Evolutionary conservation across 2,888 invertebrate species (phyloP).

Genomic region (Epinotia brunnichana): DNA sequence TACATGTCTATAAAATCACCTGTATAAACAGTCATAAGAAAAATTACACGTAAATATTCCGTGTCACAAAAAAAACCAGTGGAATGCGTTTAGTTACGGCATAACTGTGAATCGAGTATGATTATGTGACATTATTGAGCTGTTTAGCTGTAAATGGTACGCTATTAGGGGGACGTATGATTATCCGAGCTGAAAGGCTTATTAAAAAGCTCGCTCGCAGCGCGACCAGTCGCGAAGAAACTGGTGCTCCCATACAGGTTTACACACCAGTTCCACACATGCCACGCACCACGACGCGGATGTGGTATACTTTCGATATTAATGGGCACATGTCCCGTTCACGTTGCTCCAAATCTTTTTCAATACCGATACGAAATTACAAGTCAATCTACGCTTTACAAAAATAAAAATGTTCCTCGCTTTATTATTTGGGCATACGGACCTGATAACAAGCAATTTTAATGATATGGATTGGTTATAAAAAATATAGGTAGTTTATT

Average conservation of each 20-base stretch:
- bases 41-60: background rate
- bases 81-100: constrained; percentile 17
- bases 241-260: constrained; percentile 75
- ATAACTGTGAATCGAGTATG: constrained; percentile 30
- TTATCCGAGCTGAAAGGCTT: constrained; percentile 67
- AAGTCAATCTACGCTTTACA: constrained; percentile 9
- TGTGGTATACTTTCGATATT: constrained; percentile 79
- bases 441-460: background rate
- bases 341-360: constrained; percentile 52
- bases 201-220: constrained; percentile 70
- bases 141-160: constrained; percentile 43
- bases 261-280: constrained; percentile 68
- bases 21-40: background rate
- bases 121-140: constrained; percentile 43
- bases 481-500: background rate
- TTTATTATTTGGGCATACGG: background rate
- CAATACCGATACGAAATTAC: constrained; percentile 20
- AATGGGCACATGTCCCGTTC: constrained; percentile 73
- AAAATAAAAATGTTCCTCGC: background rate
- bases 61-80: background rate
- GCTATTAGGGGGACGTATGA: constrained; percentile 50
- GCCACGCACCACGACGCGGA: constrained; percentile 70
- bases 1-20: background rate
- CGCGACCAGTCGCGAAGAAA: constrained; percentile 72
- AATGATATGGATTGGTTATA: background rate